Base-by-base conservation (phyloP, 2,113 vertebrate species). In the Eulacestoma nigropectus region DNA sequence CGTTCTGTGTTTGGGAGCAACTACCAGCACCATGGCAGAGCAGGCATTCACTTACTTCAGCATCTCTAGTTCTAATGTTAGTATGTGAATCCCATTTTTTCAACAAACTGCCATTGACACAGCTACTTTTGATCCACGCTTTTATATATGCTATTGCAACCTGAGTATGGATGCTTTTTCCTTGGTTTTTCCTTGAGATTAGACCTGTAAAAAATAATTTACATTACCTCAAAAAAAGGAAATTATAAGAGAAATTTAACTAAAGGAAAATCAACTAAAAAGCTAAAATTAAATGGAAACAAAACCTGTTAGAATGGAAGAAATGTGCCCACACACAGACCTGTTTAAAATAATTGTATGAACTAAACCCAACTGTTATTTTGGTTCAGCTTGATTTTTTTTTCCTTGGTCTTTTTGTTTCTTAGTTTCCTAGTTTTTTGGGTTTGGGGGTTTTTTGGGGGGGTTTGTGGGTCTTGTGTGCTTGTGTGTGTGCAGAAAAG, bases 271-370 rank as follows among this genome's bases (percentile, higher is more conserved):
- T 74, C 70, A 93, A 74, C n/a, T 20, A 20, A 67, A 88, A 96
- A 90, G 14, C 59, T 86, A 84, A 92, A 84, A 86, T 93, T 80
- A 94, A 91, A 77, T 80, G 33, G 72, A 92, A 94, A 95, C 16
- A 39, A 94, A 88, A 80, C 20, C 41, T 84, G 30, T 65, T 93
- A 46, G 33, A 80, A 62, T 90, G 82, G 76, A 95, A 86, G 37
- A 88, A 91, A 91, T 75, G 57, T 93, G 74, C 84, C 84, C 82
- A 70, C 84, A 91, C 63, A 69, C 46, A 89, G 67, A 83, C 56
- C 92, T 83, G 41, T 41, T 80, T 44, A 49, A 65, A 74, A 83
- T 85, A 94, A 90, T 44, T 84, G 33, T 35, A 42, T 90, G 60
- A 89, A 92, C 16, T 75, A 81, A 93, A 94, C 41, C 49, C 56